These are phyloP conservation scores for Heliconius hermathena DNA, from an alignment of 1,140 invertebrate genomes.

Conservation along the genomic window DNA sequence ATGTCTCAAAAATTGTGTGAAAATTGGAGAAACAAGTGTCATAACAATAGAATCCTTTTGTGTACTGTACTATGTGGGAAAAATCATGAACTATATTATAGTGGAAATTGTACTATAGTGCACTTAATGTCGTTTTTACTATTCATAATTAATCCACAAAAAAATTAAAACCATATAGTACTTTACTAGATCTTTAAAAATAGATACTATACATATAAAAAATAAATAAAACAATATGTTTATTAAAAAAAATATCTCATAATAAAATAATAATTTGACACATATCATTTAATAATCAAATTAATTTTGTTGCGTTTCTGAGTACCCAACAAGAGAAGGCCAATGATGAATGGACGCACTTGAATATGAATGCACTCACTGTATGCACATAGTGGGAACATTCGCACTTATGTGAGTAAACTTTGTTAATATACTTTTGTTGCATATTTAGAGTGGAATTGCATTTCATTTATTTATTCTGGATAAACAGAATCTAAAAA, in stretches of 20 bases:
- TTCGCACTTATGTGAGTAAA: conserved; percentile 45
- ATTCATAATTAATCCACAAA: no score
- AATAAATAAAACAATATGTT: background rate
- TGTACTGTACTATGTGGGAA: no score
- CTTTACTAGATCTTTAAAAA: no score
- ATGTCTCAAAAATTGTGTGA: no score
- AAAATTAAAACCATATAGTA: no score
- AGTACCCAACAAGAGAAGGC: conserved; percentile 28
- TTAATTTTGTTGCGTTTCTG: conserved; percentile 25
- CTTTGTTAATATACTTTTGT: conserved; percentile 34
- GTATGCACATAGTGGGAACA: conserved; percentile 42
- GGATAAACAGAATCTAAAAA: background rate
- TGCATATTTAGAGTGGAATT: background rate
- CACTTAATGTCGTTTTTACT: no score
- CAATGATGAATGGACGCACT: conserved; percentile 42
- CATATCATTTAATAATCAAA: conserved; percentile 22
- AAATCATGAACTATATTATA: no score
- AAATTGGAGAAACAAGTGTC: no score
- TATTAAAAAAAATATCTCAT: background rate
- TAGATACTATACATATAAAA: background rate
- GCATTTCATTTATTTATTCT: background rate
- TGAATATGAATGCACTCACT: conserved; percentile 44
- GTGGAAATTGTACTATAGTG: no score
- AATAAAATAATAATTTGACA: conserved; percentile 25
- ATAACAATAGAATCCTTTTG: no score